A percentile compares a stretch with the other conserved stretches of the same genome.
These are phyloP conservation scores for Ptyas mucosa DNA, from an alignment of 2,113 vertebrate genomes.

Conservation along the genomic window DNA sequence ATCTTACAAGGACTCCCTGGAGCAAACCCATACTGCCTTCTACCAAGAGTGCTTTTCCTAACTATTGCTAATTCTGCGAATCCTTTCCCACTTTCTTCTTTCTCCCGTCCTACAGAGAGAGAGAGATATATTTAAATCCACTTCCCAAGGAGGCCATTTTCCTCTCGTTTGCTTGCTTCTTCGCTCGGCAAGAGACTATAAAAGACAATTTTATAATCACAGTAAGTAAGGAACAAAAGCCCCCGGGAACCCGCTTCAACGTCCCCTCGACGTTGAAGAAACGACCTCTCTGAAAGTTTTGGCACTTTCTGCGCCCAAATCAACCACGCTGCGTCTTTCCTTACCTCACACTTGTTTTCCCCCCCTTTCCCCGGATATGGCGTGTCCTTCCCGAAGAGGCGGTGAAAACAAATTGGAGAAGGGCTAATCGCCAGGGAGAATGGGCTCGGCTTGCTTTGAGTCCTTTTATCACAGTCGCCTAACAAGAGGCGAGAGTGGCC, in stretches of 20 bases:
- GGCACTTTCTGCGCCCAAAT: not conserved
- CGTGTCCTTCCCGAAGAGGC: not conserved
- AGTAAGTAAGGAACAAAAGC: not conserved
- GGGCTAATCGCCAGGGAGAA: not conserved
- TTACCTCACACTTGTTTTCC: not conserved
- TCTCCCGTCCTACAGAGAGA: not conserved
- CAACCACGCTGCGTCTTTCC: not conserved
- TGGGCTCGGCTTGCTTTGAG: not conserved
- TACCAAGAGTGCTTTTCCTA: not conserved
- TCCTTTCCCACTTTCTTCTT: not conserved
- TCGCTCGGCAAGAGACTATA: not conserved
- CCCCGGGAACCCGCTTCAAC: accelerated
- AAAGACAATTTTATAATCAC: not conserved
- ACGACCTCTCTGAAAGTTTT: not conserved
- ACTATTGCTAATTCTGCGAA: not conserved
- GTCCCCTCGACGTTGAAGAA: not conserved
- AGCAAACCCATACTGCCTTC: not conserved
- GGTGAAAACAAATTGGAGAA: not conserved
- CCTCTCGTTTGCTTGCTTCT: not conserved
- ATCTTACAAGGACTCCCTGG: not conserved
- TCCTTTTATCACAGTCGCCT: not conserved
- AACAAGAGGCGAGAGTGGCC: not conserved
- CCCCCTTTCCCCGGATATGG: not conserved
- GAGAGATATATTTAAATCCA: not conserved
- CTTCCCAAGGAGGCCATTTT: not conserved